These are phyloP conservation scores for Percopsis omiscomaycus DNA, from an alignment of 2,797 vertebrate genomes.

Conservation along the genomic window DNA sequence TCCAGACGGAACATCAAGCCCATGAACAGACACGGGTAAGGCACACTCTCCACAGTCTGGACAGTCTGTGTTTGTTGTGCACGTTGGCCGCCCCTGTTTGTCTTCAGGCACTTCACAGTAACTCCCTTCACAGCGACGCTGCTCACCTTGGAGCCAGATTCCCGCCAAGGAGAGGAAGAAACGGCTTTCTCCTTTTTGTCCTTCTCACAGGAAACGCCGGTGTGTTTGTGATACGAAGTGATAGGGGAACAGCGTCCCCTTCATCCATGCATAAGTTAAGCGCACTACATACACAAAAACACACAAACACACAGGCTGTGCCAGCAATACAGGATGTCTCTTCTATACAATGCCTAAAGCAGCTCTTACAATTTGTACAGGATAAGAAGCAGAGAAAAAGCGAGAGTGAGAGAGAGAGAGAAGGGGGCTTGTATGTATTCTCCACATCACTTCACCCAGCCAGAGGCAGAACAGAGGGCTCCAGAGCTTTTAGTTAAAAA, in stretches of 20 bases:
- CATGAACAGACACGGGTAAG: too few relatives aligned
- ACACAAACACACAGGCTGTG: conserved; percentile 40
- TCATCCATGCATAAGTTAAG: conserved; percentile 35
- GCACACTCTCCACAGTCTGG: not conserved
- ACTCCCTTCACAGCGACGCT: conserved; percentile 40
- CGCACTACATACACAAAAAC: conserved; percentile 31
- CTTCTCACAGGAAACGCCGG: conserved; percentile 29
- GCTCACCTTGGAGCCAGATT: conserved; percentile 32
- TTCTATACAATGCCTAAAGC: conserved; percentile 60
- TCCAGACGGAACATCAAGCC: too few relatives aligned
- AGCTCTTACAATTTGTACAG: conserved; percentile 64
- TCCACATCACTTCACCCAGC: conserved; percentile 54
- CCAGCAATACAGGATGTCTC: conserved; percentile 48
- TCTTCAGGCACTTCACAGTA: conserved; percentile 47
- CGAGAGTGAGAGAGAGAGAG: conserved; percentile 28
- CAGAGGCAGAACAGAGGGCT: conserved; percentile 60
- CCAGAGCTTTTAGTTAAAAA: conserved; percentile 73
- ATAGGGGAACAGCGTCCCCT: conserved; percentile 50
- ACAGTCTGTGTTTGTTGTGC: too few relatives aligned
- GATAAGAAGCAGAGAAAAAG: conserved; percentile 53
- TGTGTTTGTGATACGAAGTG: conserved; percentile 30
- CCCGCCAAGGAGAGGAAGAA: conserved; percentile 34
- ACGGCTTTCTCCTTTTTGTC: conserved; percentile 38
- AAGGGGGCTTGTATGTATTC: conserved; percentile 46
- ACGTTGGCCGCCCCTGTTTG: conserved; percentile 20